A percentile compares a stretch with the other conserved stretches of the same genome.
Conservation (phyloP, 64 coral and sea anemone genomes). For the Catalaphyllia jardinei region DNA sequence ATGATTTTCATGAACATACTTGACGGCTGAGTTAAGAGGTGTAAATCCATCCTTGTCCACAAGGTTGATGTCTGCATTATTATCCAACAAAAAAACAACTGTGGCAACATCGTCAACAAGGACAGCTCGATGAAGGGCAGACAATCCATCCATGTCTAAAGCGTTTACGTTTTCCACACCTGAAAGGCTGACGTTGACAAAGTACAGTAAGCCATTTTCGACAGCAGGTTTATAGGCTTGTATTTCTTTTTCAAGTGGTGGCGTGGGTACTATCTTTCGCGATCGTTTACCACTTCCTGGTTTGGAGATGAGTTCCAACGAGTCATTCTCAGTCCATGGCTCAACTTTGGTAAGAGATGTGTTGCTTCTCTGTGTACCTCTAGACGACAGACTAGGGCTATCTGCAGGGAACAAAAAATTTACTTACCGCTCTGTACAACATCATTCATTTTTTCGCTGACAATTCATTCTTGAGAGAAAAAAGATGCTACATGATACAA, state of each 20-base stretch:
- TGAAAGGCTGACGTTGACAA: not conserved
- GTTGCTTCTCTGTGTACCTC: conserved; percentile 17
- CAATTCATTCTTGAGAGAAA: no score
- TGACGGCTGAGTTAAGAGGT: conserved; percentile 39
- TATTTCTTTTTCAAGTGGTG: not conserved
- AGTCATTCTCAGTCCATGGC: conserved; percentile 12
- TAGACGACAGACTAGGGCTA: not conserved
- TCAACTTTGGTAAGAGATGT: not conserved
- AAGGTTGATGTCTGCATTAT: conserved; percentile 27
- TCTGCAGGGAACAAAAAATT: not conserved
- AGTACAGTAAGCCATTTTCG: not conserved
- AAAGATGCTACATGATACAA: no score
- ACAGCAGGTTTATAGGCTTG: not conserved
- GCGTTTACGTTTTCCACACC: not conserved
- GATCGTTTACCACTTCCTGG: conserved; percentile 9
- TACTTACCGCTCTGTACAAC: not conserved
- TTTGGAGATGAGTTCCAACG: conserved; percentile 6
- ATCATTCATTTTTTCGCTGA: not conserved
- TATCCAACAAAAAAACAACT: conserved; percentile 6
- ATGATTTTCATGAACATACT: conserved; percentile 1
- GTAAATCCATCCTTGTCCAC: conserved; percentile 13
- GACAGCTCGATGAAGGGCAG: conserved; percentile 49
- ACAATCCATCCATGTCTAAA: conserved; percentile 7
- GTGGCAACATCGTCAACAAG: not conserved
- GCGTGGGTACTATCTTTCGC: not conserved